phyloP scores from a whole-genome alignment of 1,140 invertebrate species.

The Scaptomyza hsui region DNA sequence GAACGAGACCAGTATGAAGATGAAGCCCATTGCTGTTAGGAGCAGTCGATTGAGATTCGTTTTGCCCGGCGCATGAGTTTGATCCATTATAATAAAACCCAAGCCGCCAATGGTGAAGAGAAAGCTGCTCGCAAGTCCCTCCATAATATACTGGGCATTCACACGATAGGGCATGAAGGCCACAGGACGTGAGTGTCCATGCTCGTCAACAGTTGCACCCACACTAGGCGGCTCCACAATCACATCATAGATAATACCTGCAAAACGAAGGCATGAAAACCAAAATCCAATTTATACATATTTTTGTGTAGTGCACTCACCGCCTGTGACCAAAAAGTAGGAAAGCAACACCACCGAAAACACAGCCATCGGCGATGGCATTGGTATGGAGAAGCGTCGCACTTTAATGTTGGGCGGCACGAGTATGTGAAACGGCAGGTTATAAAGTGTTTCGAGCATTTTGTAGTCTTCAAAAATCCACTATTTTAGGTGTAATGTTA shows the following conservation, averaged over 20 bases:
- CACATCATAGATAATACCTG: constrained; percentile 99
- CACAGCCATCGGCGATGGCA: constrained; percentile 96
- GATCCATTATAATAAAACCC: constrained; percentile 98
- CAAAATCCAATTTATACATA: neutral
- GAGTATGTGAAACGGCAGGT: constrained; percentile 92
- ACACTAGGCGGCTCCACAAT: constrained; percentile 99
- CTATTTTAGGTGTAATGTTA: neutral
- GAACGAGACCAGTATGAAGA: constrained; percentile 96
- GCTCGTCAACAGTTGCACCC: constrained; percentile 98
- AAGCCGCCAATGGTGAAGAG: constrained; percentile 97
- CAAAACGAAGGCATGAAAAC: constrained; percentile 75
- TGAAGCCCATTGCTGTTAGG: constrained; percentile 95
- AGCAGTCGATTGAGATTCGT: constrained; percentile 96
- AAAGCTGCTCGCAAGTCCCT: constrained; percentile 98
- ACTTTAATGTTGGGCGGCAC: constrained; percentile 97
- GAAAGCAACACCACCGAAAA: constrained; percentile 95
- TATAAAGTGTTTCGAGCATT: constrained; percentile 91
- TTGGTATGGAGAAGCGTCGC: constrained; percentile 89
- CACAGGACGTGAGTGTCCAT: constrained; percentile 96
- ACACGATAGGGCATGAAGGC: constrained; percentile 99
- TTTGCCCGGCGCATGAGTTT: constrained; percentile 95
- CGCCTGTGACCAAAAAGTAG: constrained; percentile 99
- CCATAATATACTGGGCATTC: constrained; percentile 99
- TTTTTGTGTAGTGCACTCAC: constrained; percentile 85
- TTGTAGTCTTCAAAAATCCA: neutral